Conservation (phyloP, 2,888 invertebrate genomes). For the Anthrax anthrax region DNA sequence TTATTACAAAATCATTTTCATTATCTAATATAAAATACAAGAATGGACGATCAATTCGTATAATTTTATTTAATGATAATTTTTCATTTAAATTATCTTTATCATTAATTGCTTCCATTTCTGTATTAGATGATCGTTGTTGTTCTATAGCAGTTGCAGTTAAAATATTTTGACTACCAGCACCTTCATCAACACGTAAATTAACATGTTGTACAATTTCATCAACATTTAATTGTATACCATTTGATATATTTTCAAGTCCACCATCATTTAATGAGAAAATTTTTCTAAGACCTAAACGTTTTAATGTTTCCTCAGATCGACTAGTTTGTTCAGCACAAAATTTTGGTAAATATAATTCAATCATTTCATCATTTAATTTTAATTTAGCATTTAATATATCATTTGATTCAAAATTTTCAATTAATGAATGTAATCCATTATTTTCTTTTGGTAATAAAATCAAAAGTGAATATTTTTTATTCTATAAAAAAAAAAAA, state of each 20-base stretch:
- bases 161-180: slow-evolving; percentile 32
- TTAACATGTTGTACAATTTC: slow-evolving; percentile 52
- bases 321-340: slow-evolving; percentile 48
- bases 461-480: slow-evolving; percentile 42
- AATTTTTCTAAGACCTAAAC: slow-evolving; percentile 44
- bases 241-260: slow-evolving; percentile 42
- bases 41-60: slow-evolving; percentile 42
- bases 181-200: slow-evolving; percentile 45
- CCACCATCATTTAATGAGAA: slow-evolving; percentile 44
- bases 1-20: slow-evolving; percentile 42
- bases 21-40: slow-evolving; percentile 47
- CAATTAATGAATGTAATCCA: slow-evolving; percentile 40
- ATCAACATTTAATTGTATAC: slow-evolving; percentile 47
- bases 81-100: slow-evolving; percentile 14
- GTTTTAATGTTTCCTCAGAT: slow-evolving; percentile 41
- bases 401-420: slow-evolving; percentile 38
- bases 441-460: slow-evolving; percentile 44
- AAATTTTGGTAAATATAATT: slow-evolving; percentile 44
- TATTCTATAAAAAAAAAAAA: slow-evolving; percentile 36
- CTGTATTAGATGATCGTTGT: background rate
- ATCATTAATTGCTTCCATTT: slow-evolving; percentile 22
- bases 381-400: slow-evolving; percentile 9
- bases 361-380: slow-evolving; percentile 27
- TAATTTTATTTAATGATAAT: slow-evolving; percentile 24
- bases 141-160: background rate